Conservation (phyloP, 2,113 vertebrate species). For the Raphicerus campestris region DNA sequence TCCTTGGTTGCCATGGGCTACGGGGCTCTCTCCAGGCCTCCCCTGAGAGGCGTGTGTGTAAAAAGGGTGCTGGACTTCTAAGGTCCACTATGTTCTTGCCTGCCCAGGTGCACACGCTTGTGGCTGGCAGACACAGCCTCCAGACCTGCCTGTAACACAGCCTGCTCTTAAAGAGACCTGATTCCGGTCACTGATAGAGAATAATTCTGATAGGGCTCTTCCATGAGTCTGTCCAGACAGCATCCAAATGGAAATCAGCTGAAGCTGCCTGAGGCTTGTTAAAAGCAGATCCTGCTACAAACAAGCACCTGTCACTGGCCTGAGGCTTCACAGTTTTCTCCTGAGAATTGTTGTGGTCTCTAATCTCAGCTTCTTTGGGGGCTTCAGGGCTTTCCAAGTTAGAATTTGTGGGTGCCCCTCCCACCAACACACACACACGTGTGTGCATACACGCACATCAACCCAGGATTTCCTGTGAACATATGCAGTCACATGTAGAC, state of each 20-base stretch:
- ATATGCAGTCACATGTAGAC: neutral
- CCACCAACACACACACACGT: neutral
- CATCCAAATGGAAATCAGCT: slow-evolving; percentile 44
- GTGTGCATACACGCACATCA: neutral
- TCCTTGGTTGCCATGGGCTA: slow-evolving; percentile 90
- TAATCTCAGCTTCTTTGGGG: neutral
- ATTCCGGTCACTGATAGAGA: neutral
- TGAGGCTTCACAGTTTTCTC: neutral
- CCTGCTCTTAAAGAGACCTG: neutral
- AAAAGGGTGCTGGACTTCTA: slow-evolving; percentile 46
- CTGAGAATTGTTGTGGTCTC: neutral
- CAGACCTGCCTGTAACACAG: neutral
- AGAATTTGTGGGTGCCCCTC: neutral
- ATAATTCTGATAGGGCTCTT: slow-evolving; percentile 38
- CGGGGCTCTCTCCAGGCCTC: slow-evolving; percentile 69
- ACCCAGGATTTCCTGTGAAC: neutral
- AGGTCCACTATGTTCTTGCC: neutral
- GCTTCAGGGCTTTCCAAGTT: neutral
- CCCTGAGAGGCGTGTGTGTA: slow-evolving; percentile 62
- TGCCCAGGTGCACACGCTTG: neutral
- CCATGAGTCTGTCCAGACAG: slow-evolving; percentile 48
- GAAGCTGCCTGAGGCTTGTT: slow-evolving; percentile 16
- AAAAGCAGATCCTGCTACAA: slow-evolving; percentile 20
- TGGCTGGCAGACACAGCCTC: neutral
- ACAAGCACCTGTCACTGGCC: neutral